Base-by-base conservation (phyloP, 1,140 invertebrate genomes). In the Atta cephalotes region DNA sequence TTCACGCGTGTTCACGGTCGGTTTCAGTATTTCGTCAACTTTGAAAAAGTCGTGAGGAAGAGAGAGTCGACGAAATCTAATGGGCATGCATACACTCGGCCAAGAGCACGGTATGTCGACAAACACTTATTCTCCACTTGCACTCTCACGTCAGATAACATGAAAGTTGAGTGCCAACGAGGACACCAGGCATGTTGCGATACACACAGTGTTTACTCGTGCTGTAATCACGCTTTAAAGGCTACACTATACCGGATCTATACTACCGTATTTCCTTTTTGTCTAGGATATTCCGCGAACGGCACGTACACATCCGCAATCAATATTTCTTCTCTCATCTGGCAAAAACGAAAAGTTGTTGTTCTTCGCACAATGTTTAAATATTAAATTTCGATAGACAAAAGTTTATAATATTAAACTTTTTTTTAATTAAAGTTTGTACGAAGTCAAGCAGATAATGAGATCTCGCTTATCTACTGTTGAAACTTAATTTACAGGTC, bases 71-170 rank as follows among this genome's bases (percentile, higher is more conserved):
- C 62, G 63, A 66, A 77, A 87, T 56, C 35, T 77, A 85, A 87
- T 39, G 25, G 53, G 65, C 56, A 71, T 63, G 60, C 63, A 78
- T 10, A 85, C 65, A 70, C 10, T 65, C 35, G 35, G 39, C 10
- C 65, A 49, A 25, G 21, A 65, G 35, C 31, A 51, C 51, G 78
- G 81, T 28, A 56, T 77, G 72, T 62, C 63, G 60, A 63, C 45
- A 70, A 74, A 82, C 62, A 78, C 81, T 85, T 85, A 51, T 77
- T 76, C 65, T 68, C 45, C 49, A 85, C 81, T 85, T 63, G 81
- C 81, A 53, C 71, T 77, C 63, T 68, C 74, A 72, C 71, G 28
- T 63, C 53, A 6, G n/a, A 31, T 35, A 74, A 76, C 45, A 53
- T 78, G 76, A 87, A 62, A 85, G 31, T 7, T 7, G 35, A 9